Evolutionary conservation across 2,888 invertebrate genomes (phyloP), one percentile per base, ranked within the genome.

Genomic region (Trachelus iudaicus): DNA sequence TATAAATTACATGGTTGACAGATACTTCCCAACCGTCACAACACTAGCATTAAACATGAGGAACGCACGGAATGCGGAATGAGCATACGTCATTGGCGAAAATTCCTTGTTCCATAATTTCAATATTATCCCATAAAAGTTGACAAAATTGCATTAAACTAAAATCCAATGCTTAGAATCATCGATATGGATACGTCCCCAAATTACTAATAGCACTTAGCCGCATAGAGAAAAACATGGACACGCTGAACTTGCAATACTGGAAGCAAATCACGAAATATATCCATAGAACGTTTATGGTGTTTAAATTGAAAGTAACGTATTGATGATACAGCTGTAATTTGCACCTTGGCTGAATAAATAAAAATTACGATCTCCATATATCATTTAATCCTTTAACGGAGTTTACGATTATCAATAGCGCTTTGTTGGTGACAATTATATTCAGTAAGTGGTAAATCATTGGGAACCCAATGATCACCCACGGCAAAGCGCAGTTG

Each of bases 31-130:
- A 40, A 56, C 56, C 56, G 56, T 56, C 56, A 56, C 56, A 56
- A 56, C 56, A 56, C 56, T 23, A 56, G 9, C 56, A 56, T 23
- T 56, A 37, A 83, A 84, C 34, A 23, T 23, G 23, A 15, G 56
- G 56, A 56, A 56, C 56, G 23, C 2, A 56, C 23, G 56, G 56
- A 56, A 56, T 56, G 56, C 23, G 23, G 56, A 56, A 23, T 56
- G 23, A 56, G 23, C 23, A 56, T 56, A 23, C 56, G 23, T 56
- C 56, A 56, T 56, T 56, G 15, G 56, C 56, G 23, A 23, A 56
- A 56, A 2, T 56, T 56, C 23, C 56, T 23, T 23, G 15, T 56
- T 56, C 9, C 56, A 56, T 23, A 56, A 56, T 56, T 56, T 56
- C 23, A 56, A 56, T 23, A 56, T 56, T 56, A 56, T 9, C 23